Base-by-base conservation (phyloP, 2,888 invertebrate species). In the Rambutsinella grinnellia region DNA sequence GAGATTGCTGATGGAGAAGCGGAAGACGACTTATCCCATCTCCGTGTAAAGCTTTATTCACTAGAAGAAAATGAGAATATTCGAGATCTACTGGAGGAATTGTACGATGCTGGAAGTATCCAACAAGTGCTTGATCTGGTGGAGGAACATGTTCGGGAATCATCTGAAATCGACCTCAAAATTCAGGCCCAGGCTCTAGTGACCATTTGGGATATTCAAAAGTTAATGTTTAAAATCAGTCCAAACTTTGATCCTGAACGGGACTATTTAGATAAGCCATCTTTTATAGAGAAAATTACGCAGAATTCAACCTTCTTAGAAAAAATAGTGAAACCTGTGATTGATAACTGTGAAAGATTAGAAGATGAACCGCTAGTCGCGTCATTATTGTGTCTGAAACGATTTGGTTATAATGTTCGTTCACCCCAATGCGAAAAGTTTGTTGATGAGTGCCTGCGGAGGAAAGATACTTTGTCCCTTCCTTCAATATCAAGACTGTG, bases 201-300 rank as follows among this genome's bases (percentile, higher is more conserved):
- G 2, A 72, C 79, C 10, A 27, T 83, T 8, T 83, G 82, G 79
- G 82, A 83, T 70, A 47, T 83, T 2, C 83, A 82, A 61, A 83
- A 83, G 21, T 28, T 82, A 0, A 21, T 81, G 0, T 80, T 80
- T 27, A 69, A 66, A 44, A 67, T 78, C 3, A 68, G 74, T 8
- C 17, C 76, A 5, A 57, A 74, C 15, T 80, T 80, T 60, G 76
- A 78, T 24, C 77, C 78, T 1, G 69, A 74, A 46, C 44, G 63
- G 17, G 81, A 81, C 21, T 63, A 47, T 8, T 53, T 44, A 15
- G 66, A 77, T 24, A 60, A 62, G 19, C 63, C 75, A 21, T 8
- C 62, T 1, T 82, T 79, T 56, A 60, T 81, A n/a, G 53, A 72
- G 5, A 61, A 70, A 26, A 49, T 83, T n/a, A 17, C 49, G 3